These are phyloP conservation scores for Pagrus major DNA, from an alignment of 2,113 vertebrate genomes.

Conservation along the genomic window DNA sequence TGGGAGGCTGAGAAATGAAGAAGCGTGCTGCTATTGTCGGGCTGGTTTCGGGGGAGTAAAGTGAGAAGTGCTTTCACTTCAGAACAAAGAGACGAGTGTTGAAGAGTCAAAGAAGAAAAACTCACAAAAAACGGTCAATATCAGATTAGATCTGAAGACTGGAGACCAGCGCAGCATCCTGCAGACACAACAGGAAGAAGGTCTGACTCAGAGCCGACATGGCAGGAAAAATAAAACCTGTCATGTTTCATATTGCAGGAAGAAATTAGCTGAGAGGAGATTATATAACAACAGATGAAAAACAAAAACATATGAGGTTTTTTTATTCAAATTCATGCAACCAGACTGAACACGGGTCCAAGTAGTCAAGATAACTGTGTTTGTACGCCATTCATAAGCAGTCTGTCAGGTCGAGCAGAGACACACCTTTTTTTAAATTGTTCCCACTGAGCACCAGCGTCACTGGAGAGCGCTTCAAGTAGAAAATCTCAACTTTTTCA, in stretches of 20 bases:
- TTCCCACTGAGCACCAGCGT: no score
- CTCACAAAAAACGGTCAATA: not conserved
- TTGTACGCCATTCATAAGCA: no score
- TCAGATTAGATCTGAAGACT: not conserved
- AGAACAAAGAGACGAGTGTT: slow-evolving; percentile 59
- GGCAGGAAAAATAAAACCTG: not conserved
- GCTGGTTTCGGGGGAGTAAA: slow-evolving; percentile 55
- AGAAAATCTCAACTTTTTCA: no score
- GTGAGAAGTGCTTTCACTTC: slow-evolving; percentile 40
- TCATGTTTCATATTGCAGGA: slow-evolving; percentile 6
- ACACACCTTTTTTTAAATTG: no score
- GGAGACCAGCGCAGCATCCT: slow-evolving; percentile 3
- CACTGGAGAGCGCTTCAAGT: no score
- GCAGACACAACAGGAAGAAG: slow-evolving; percentile 26
- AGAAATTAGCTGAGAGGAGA: not conserved
- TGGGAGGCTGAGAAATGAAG: slow-evolving; percentile 47
- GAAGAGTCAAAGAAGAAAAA: not conserved
- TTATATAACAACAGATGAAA: not conserved
- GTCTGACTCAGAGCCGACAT: slow-evolving; percentile 10
- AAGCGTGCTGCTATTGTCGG: slow-evolving; percentile 51
- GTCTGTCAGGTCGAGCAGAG: no score
- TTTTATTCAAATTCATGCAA: no score
- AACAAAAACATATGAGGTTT: no score
- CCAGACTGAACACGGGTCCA: no score
- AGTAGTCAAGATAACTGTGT: no score